These are phyloP conservation scores for Chironomus tepperi DNA, from an alignment of 1,140 invertebrate species.

Conservation along the genomic window DNA sequence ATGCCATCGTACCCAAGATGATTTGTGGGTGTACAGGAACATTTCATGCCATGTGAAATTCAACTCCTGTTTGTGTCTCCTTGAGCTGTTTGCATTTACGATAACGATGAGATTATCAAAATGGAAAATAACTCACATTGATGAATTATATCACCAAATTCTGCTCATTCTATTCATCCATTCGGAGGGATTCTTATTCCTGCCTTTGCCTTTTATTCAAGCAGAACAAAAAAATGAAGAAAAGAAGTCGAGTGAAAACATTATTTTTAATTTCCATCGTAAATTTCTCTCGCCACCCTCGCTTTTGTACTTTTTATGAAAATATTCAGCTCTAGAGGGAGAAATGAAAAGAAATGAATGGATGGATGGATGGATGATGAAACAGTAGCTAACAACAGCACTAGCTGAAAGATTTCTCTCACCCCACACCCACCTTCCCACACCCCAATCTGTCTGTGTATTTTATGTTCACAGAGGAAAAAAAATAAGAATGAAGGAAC, in stretches of 20 bases:
- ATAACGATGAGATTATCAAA: not conserved
- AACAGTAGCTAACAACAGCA: not conserved
- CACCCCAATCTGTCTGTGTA: not conserved
- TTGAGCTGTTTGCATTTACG: not conserved
- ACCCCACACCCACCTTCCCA: not conserved
- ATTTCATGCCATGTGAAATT: too few species aligned
- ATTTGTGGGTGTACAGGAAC: too few species aligned
- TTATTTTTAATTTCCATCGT: conserved; percentile 22
- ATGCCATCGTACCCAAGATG: not conserved
- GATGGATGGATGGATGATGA: conserved; percentile 12
- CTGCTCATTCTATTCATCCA: conserved; percentile 3
- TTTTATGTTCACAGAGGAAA: not conserved
- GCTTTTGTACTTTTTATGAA: not conserved
- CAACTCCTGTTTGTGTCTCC: too few species aligned
- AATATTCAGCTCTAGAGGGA: conserved; percentile 1
- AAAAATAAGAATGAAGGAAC: not conserved
- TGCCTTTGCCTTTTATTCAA: not conserved
- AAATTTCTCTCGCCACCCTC: not conserved
- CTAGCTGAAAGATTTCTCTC: not conserved
- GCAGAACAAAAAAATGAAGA: not conserved
- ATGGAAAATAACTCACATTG: conserved; percentile 17
- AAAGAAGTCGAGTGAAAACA: conserved; percentile 10
- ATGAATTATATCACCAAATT: conserved; percentile 16
- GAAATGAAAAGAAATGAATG: not conserved
- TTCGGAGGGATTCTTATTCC: not conserved